Evolutionary conservation across 2,113 vertebrate species (phyloP).

Genomic region (Illadopsis cleaveri): DNA sequence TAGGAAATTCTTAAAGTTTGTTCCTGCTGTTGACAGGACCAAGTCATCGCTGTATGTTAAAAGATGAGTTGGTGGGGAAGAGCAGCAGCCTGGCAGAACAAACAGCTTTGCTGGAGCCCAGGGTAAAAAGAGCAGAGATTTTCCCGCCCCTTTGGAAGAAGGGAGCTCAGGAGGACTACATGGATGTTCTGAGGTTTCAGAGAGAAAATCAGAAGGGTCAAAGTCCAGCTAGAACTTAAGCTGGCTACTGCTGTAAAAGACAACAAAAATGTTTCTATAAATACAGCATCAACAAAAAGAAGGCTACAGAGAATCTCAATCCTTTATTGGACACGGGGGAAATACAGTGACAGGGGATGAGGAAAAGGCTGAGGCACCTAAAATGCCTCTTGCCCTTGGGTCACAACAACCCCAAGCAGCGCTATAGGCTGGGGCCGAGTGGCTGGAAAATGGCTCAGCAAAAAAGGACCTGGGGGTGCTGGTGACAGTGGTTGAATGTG

Average conservation of each 20-base stretch:
- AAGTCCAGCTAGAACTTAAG: neutral
- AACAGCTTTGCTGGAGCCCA: neutral
- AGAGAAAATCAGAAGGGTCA: neutral
- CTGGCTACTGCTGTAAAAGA: neutral
- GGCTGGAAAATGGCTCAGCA: fast-evolving
- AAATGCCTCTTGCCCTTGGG: neutral
- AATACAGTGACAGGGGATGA: neutral
- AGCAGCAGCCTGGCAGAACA: neutral
- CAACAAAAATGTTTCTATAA: neutral
- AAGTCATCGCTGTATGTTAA: neutral
- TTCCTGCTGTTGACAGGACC: neutral
- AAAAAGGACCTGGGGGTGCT: neutral
- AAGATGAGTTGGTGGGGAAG: neutral
- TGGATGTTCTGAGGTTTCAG: neutral
- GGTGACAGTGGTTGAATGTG: neutral
- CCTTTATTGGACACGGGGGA: neutral
- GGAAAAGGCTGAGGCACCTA: neutral
- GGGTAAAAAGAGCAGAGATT: neutral
- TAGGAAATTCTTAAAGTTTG: neutral
- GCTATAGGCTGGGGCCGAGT: neutral
- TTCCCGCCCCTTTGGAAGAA: neutral
- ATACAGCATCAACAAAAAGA: neutral
- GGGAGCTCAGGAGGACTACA: neutral
- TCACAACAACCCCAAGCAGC: neutral
- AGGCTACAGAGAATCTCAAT: neutral